These are phyloP conservation scores for Mya arenaria DNA, from an alignment of 1,140 invertebrate genomes.

Conservation along the genomic window DNA sequence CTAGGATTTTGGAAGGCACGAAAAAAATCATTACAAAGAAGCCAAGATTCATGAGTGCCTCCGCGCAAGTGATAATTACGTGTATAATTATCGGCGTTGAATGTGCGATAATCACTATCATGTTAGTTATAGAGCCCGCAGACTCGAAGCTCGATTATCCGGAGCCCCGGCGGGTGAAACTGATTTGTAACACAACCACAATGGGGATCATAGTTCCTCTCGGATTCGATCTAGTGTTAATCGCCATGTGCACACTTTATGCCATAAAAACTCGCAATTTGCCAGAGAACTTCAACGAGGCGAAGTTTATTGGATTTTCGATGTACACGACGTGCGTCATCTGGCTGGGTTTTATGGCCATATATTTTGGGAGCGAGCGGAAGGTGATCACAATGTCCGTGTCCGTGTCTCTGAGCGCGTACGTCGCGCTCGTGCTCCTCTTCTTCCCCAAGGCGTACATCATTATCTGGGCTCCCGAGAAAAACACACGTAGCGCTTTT, in stretches of 20 bases:
- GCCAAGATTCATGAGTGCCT: conserved; percentile 85
- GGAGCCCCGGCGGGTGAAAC: conserved; percentile 75
- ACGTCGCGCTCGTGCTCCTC: conserved; percentile 89
- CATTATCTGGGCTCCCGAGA: conserved; percentile 88
- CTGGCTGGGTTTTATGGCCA: conserved; percentile 93
- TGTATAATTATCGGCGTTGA: conserved; percentile 87
- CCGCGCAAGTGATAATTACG: conserved; percentile 87
- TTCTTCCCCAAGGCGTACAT: conserved; percentile 92
- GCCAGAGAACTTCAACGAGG: conserved; percentile 92
- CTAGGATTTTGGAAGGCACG: conserved; percentile 90
- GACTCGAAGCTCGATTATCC: conserved; percentile 85
- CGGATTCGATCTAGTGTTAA: conserved; percentile 90
- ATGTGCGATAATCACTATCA: conserved; percentile 86
- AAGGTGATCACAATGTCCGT: conserved; percentile 88
- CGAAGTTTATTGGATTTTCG: conserved; percentile 85
- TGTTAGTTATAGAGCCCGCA: conserved; percentile 87
- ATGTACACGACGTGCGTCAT: conserved; percentile 95
- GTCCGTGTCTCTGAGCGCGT: conserved; percentile 87
- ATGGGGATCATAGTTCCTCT: conserved; percentile 89
- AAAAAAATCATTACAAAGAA: conserved; percentile 91
- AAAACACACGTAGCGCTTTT: conserved; percentile 90
- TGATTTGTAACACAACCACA: conserved; percentile 88
- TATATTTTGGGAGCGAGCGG: conserved; percentile 90
- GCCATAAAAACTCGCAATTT: conserved; percentile 93
- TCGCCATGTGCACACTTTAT: conserved; percentile 91